Evolutionary conservation across 2,888 invertebrate species (phyloP), one percentile per base, ranked within the genome.

Genomic region (Eilema griseolum): DNA sequence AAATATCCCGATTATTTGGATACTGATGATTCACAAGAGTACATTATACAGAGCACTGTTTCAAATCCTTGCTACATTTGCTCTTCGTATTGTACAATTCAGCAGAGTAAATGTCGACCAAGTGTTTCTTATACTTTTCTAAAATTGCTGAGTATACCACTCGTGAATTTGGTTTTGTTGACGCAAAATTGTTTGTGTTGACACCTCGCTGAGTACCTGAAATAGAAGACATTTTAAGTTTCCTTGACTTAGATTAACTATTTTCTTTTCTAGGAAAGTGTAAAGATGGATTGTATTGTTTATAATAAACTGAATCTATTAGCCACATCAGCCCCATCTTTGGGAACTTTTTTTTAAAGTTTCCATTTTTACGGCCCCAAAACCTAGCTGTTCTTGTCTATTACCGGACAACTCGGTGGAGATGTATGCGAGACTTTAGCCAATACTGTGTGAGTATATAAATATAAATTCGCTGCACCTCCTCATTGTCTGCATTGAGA

Each of bases 101-200:
- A 3, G 86, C 87, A 5, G 87, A 86, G 80, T 90, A 92, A 28
- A 90, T 73, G 11, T 88, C 80, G 0, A 89, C 16, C 11, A 92
- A 77, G n/a, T 89, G 78, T 24, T 86, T 68, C 64, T 88, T 77
- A 71, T 89, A 92, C 4, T 69, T 62, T 3, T 86, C 80, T 52
- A 80, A 37, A 7, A 82, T 78, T 0, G 81, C 74, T n/a, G 82
- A 76, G 59, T 85, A 82, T 3, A 88, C 74, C 0, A 90, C 1
- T 79, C 80, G 79, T 1, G 84, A 79, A 59, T 91, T 91, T 0
- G 87, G 83, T 8, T 85, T 63, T 20, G 67, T 65, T 14, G 84
- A 73, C 14, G 74, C 79, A 10, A 90, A 85, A 41, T 86, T 72
- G 31, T 90, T 89, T 3, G 84, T 88, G 64, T 82, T 90, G 11